phyloP scores from a whole-genome alignment of 2,797 vertebrate species.

The Gymnothorax reevesii region DNA sequence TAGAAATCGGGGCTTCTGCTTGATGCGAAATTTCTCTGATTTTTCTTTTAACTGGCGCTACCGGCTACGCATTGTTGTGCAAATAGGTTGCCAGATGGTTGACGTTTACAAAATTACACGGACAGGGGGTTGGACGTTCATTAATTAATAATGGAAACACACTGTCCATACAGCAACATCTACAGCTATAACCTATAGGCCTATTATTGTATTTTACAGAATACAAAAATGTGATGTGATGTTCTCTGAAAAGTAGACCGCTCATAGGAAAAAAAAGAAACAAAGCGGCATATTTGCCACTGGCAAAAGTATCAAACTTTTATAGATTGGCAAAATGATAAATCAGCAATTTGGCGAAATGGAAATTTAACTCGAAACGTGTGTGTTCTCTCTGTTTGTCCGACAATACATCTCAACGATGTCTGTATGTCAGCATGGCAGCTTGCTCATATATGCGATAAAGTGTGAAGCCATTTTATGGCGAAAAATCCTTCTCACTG shows the following conservation, averaged over 20 bases:
- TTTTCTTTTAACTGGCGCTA: conserved; percentile 22
- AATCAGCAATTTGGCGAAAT: not conserved
- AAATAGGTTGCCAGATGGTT: conserved; percentile 36
- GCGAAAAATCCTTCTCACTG: not conserved
- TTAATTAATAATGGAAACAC: conserved; percentile 35
- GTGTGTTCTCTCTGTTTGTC: not conserved
- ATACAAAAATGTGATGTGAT: not conserved
- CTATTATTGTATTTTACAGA: not conserved
- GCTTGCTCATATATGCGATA: not conserved
- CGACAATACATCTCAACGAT: not conserved
- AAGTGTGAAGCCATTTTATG: not conserved
- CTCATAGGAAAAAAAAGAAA: not conserved
- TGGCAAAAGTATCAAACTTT: not conserved
- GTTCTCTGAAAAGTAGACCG: not conserved
- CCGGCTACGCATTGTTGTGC: conserved; percentile 28
- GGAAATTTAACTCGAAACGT: not conserved
- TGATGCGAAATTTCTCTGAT: not conserved
- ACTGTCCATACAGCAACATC: not conserved
- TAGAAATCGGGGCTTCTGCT: not conserved
- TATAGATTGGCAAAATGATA: too few species aligned
- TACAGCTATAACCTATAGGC: not conserved
- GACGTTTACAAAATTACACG: conserved; percentile 14
- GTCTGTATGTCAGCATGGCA: not conserved
- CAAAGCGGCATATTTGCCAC: not conserved
- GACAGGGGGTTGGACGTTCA: conserved; percentile 25